These are phyloP conservation scores for Plectropomus leopardus DNA, from an alignment of 2,113 vertebrate genomes.

Conservation along the genomic window DNA sequence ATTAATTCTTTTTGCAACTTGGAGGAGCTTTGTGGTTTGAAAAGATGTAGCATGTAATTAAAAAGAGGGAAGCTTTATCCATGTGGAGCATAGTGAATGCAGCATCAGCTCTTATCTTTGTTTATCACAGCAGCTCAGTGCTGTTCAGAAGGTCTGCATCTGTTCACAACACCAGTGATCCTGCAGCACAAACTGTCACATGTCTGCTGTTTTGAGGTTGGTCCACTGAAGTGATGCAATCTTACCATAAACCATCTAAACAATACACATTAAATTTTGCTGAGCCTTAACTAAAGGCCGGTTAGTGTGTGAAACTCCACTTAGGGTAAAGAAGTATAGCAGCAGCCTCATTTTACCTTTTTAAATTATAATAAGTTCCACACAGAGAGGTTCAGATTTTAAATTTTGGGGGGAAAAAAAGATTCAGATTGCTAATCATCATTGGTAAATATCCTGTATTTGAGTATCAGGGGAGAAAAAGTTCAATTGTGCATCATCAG, in stretches of 20 bases:
- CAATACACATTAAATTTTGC: no score
- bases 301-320: no score
- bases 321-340: no score
- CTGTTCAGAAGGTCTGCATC: neutral
- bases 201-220: neutral
- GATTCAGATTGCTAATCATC: neutral
- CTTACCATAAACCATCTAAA: neutral
- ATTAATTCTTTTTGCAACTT: neutral
- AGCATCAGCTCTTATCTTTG: constrained; percentile 23
- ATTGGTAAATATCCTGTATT: neutral
- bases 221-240: neutral
- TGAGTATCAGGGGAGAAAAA: no score
- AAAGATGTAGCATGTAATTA: neutral
- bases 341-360: no score
- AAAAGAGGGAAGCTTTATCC: neutral
- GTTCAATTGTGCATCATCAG: no score
- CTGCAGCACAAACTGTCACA: neutral
- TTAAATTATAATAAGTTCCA: neutral
- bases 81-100: constrained; percentile 18
- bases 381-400: neutral
- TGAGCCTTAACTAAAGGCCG: no score
- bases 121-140: constrained; percentile 8
- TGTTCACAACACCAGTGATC: neutral
- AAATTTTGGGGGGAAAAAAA: neutral
- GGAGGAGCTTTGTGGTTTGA: neutral